Conservation (phyloP, 2,888 invertebrate genomes). For the Dione juno region DNA sequence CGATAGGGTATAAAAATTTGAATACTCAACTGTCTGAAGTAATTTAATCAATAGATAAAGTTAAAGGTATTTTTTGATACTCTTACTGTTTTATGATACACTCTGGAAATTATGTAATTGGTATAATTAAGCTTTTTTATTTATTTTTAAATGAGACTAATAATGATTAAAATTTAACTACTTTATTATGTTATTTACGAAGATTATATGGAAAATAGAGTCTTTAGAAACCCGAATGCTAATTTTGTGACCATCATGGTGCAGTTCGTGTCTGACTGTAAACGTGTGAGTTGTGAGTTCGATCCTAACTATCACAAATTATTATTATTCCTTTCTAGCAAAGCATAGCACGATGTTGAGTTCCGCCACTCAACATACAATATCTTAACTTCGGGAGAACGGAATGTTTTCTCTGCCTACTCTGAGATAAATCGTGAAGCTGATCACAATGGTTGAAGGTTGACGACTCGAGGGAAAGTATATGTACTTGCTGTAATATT, state of each 20-base stretch:
- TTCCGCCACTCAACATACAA: too few species aligned
- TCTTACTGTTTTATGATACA: constrained; percentile 19
- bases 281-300: neutral
- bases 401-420: too few species aligned
- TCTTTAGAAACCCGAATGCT: neutral
- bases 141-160: constrained; percentile 10
- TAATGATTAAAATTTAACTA: neutral
- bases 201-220: neutral
- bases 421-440: too few species aligned
- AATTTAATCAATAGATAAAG: too few species aligned
- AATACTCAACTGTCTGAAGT: constrained; percentile 13
- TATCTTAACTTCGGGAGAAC: too few species aligned
- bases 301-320: too few species aligned
- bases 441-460: too few species aligned
- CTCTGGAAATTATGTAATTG: constrained; percentile 2
- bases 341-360: too few species aligned
- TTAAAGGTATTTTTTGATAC: neutral
- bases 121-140: constrained; percentile 1
- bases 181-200: neutral
- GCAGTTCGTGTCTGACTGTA: neutral
- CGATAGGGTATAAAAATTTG: constrained; percentile 3
- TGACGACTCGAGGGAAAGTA: too few species aligned
- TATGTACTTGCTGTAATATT: too few species aligned
- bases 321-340: too few species aligned
- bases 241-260: rapidly evolving